A percentile compares a stretch with the other conserved stretches of the same genome.
These are phyloP conservation scores for Parambassis ranga DNA, from an alignment of 2,797 vertebrate species.

Conservation along the genomic window DNA sequence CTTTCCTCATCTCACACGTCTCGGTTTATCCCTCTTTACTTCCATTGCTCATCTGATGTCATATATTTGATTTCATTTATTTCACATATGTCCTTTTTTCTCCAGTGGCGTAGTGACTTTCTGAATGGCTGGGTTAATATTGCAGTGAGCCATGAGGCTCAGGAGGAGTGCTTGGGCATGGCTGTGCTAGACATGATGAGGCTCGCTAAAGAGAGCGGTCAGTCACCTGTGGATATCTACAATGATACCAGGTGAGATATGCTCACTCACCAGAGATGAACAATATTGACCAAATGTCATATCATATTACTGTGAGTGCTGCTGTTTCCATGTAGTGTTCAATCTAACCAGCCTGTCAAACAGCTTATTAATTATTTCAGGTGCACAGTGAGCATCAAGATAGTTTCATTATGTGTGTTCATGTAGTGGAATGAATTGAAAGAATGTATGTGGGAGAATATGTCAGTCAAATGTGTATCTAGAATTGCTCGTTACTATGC, in stretches of 20 bases:
- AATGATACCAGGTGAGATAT: constrained; percentile 86
- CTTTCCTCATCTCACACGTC: too few relatives aligned
- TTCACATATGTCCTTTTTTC: neutral
- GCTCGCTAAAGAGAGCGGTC: constrained; percentile 89
- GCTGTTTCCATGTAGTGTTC: too few relatives aligned
- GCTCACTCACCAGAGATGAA: neutral
- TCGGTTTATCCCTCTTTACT: too few relatives aligned
- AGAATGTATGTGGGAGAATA: neutral
- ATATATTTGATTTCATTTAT: neutral
- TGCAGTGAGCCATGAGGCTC: constrained; percentile 89
- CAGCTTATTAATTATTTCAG: neutral
- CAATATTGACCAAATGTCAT: neutral
- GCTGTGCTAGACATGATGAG: constrained; percentile 98
- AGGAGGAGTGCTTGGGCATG: constrained; percentile 97
- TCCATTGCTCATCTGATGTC: neutral
- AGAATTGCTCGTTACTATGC: neutral
- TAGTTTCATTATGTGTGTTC: constrained; percentile 10
- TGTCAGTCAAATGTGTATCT: neutral
- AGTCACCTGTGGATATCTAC: constrained; percentile 89
- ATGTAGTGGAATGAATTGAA: constrained; percentile 12
- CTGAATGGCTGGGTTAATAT: constrained; percentile 85
- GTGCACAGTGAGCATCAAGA: neutral
- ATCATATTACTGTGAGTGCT: neutral
- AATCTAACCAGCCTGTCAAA: neutral
- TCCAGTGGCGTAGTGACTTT: constrained; percentile 93